Evolutionary conservation across 2,797 vertebrate species (phyloP).

Genomic region (Lacerta agilis): DNA sequence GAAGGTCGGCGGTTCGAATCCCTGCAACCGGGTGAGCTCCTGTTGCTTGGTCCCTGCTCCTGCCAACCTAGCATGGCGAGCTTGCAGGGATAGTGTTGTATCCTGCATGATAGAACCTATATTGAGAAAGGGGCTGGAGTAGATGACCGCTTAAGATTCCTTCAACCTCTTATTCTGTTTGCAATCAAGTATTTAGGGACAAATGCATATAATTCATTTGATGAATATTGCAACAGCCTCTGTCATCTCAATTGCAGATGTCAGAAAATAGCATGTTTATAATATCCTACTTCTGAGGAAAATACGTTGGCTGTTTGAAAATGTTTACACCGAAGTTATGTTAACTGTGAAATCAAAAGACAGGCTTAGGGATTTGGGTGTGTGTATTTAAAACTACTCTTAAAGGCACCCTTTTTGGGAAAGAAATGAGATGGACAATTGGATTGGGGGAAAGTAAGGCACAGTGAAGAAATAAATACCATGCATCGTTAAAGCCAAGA

Average conservation of each 20-base stretch:
- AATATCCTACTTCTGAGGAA: neutral
- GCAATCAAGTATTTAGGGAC: neutral
- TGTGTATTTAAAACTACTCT: neutral
- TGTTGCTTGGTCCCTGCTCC: too few species aligned
- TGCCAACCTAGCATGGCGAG: too few species aligned
- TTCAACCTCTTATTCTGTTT: too few species aligned
- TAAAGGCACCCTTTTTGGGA: neutral
- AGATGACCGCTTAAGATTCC: too few species aligned
- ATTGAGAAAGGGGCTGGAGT: too few species aligned
- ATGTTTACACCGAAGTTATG: neutral
- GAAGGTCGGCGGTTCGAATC: too few species aligned
- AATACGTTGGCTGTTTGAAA: neutral
- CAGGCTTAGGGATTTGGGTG: neutral
- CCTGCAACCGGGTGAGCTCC: too few species aligned
- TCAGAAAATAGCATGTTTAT: neutral
- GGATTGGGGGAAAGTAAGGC: neutral
- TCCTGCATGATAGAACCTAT: too few species aligned
- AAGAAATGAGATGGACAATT: neutral
- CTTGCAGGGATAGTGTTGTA: too few species aligned
- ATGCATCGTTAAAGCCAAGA: conserved; percentile 10
- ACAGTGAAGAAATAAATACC: neutral
- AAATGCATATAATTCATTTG: neutral
- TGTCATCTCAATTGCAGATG: neutral
- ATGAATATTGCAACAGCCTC: neutral
- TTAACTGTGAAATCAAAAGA: neutral